These are phyloP conservation scores for Acanthosoma haemorrhoidale DNA, from an alignment of 2,888 invertebrate genomes.

Conservation along the genomic window DNA sequence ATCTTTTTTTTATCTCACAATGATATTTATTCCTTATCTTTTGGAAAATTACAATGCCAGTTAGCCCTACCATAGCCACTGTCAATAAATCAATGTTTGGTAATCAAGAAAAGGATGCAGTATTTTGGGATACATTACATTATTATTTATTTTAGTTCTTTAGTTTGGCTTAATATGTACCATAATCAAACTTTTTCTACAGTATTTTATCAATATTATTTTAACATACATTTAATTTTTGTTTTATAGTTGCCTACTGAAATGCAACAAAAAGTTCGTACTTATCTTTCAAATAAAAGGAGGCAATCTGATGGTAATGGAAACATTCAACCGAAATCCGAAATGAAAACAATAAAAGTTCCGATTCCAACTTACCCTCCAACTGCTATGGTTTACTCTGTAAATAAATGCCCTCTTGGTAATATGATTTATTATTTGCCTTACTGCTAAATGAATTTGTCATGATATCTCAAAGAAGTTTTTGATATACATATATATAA, in stretches of 20 bases:
- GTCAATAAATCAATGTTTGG: too few relatives aligned
- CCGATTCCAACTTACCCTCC: conserved; percentile 77
- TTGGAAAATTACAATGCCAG: too few relatives aligned
- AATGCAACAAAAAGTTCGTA: conserved; percentile 82
- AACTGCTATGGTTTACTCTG: conserved; percentile 72
- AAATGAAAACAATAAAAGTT: conserved; percentile 62
- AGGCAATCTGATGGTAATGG: conserved; percentile 48
- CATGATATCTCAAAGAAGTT: too few relatives aligned
- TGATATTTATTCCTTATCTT: too few relatives aligned
- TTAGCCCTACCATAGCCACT: too few relatives aligned
- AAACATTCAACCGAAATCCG: conserved; percentile 46
- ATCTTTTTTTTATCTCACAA: too few relatives aligned
- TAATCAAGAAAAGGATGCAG: too few relatives aligned
- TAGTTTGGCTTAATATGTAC: too few relatives aligned
- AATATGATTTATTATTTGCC: conserved; percentile 4
- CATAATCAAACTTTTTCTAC: neutral
- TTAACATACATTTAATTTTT: neutral
- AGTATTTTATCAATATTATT: neutral
- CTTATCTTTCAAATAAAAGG: conserved; percentile 62
- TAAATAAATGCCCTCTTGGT: conserved; percentile 42
- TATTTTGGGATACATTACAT: too few relatives aligned
- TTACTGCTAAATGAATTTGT: too few relatives aligned
- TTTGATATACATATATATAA: too few relatives aligned
- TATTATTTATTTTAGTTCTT: too few relatives aligned
- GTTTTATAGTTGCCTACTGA: conserved; percentile 75